A percentile compares a stretch with the other conserved stretches of the same genome.
These are phyloP conservation scores for Erebia ligea DNA, from an alignment of 2,888 invertebrate genomes.

Conservation along the genomic window DNA sequence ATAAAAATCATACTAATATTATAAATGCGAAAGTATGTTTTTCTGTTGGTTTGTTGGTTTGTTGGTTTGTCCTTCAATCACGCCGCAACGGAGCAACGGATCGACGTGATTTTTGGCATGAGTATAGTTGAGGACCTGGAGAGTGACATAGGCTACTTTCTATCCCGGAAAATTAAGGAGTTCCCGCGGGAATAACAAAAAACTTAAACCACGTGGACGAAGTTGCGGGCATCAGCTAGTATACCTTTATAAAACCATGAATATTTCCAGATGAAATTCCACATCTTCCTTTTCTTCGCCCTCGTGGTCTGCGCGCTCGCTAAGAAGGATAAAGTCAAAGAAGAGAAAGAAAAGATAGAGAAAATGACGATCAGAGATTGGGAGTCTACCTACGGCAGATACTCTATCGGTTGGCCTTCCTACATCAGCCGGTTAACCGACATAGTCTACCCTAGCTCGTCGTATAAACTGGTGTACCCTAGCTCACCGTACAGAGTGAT, in stretches of 20 bases:
- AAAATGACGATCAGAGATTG: background rate
- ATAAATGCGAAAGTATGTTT: too few species aligned
- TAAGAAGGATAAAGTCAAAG: background rate
- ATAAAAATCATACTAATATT: too few species aligned
- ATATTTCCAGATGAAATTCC: constrained; percentile 18
- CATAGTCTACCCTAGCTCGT: background rate
- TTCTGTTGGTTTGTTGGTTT: too few species aligned
- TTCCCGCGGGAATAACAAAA: too few species aligned
- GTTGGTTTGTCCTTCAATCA: too few species aligned
- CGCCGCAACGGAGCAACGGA: too few species aligned
- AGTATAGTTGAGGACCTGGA: too few species aligned
- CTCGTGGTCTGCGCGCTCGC: constrained; percentile 8
- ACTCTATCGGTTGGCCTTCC: background rate
- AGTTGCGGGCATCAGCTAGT: too few species aligned
- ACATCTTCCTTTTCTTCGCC: background rate
- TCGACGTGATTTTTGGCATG: too few species aligned
- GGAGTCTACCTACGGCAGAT: background rate
- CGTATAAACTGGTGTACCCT: background rate
- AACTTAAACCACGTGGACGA: too few species aligned
- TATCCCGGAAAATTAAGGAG: too few species aligned
- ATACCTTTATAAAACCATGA: background rate
- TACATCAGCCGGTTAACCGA: background rate
- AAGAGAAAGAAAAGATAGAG: background rate
- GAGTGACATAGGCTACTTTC: too few species aligned
- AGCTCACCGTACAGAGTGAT: background rate